phyloP scores from a whole-genome alignment of 2,888 invertebrate species.

The Plebejus melissa region DNA sequence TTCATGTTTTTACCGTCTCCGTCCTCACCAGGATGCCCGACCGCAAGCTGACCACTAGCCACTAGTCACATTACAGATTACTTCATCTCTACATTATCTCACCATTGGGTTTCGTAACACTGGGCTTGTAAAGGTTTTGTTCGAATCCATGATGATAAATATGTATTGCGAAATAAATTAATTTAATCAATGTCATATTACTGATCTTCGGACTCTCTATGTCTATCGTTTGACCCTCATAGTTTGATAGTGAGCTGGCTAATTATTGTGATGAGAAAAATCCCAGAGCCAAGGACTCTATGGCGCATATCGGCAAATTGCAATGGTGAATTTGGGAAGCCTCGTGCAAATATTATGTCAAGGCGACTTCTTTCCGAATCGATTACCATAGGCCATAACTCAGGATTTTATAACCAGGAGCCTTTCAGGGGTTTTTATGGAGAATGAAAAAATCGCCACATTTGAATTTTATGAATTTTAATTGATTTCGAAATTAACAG shows the following conservation, averaged over 20 bases:
- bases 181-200: constrained; percentile 17
- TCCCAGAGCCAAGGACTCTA: neutral
- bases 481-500: too few relatives aligned
- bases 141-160: neutral
- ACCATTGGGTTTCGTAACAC: constrained; percentile 11
- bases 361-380: neutral
- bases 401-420: too few relatives aligned
- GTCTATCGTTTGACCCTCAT: neutral
- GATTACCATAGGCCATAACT: neutral
- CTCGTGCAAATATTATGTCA: neutral
- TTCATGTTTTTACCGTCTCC: neutral
- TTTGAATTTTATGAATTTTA: too few relatives aligned
- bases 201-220: neutral
- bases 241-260: neutral
- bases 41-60: constrained; percentile 1
- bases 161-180: constrained; percentile 5
- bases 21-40: neutral
- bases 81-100: constrained; percentile 23
- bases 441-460: too few relatives aligned
- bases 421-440: too few relatives aligned
- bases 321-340: neutral
- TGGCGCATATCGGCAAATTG: neutral
- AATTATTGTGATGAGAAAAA: neutral
- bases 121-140: constrained; percentile 12
- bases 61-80: constrained; percentile 17